Percentiles rank a stretch among this genome's conserved stretches.
Conservation (phyloP, 1,140 invertebrate genomes). For the Neodiprion fabricii region DNA sequence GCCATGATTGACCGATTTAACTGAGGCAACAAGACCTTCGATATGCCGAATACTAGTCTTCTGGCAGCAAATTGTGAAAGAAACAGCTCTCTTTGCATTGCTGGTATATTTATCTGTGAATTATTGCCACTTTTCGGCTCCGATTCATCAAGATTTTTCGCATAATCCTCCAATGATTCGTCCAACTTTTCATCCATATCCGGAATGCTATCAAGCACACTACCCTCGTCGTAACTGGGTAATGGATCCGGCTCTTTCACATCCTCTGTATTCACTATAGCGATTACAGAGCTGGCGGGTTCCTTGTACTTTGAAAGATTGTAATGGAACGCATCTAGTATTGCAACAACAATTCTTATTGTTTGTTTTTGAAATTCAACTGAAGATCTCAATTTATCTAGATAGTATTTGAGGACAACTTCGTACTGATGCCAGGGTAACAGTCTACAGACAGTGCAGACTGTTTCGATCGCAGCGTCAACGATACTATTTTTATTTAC, state of each 20-base stretch:
- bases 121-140: slow-evolving; percentile 28
- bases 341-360: slow-evolving; percentile 79
- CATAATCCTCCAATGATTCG: slow-evolving; percentile 38
- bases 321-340: slow-evolving; percentile 93
- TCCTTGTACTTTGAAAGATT: slow-evolving; percentile 72
- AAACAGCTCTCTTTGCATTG: slow-evolving; percentile 64
- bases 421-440: slow-evolving; percentile 90
- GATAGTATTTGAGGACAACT: slow-evolving; percentile 78
- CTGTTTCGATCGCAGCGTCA: slow-evolving; percentile 81
- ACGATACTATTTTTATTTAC: slow-evolving; percentile 78
- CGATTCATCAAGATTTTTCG: slow-evolving; percentile 40
- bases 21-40: slow-evolving; percentile 68
- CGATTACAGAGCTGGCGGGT: slow-evolving; percentile 25
- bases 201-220: slow-evolving; percentile 30
- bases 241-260: background rate
- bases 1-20: slow-evolving; percentile 74
- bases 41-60: slow-evolving; percentile 68
- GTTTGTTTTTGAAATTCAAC: slow-evolving; percentile 82
- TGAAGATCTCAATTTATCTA: slow-evolving; percentile 74
- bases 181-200: slow-evolving; percentile 45
- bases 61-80: slow-evolving; percentile 77
- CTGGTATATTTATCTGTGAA: slow-evolving; percentile 42
- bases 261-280: slow-evolving; percentile 39
- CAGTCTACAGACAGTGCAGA: slow-evolving; percentile 76
- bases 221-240: slow-evolving; percentile 34